Percentiles rank a stretch among this genome's conserved stretches.
Conservation (phyloP, 2,888 invertebrate species). For the Dugesia japonica region DNA sequence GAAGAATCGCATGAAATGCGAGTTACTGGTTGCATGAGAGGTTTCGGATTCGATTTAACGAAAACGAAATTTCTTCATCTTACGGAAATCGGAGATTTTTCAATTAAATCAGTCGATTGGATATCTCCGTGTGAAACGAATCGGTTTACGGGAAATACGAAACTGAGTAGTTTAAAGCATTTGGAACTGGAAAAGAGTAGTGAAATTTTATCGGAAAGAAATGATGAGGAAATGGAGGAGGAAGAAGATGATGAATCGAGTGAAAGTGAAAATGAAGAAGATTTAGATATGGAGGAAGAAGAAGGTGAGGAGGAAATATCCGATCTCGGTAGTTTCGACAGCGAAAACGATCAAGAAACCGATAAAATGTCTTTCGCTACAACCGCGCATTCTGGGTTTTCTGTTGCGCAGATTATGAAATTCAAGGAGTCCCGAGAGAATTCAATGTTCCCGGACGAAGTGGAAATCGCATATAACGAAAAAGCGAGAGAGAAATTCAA, state of each 20-base stretch:
- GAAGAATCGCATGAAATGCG: not conserved
- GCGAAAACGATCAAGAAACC: not conserved
- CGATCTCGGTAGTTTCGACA: not conserved
- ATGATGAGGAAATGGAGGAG: not conserved
- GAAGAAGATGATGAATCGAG: not conserved
- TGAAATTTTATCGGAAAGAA: not conserved
- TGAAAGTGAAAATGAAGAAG: not conserved
- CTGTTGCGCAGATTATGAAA: constrained; percentile 25
- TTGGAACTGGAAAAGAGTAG: too few relatives aligned
- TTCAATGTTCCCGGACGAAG: constrained; percentile 28
- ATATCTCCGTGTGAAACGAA: not conserved
- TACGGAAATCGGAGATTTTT: not conserved
- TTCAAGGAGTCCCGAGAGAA: constrained; percentile 24
- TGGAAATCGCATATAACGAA: not conserved
- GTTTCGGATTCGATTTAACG: not conserved
- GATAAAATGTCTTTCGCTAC: not conserved
- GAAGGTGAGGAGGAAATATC: not conserved
- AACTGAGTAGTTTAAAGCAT: not conserved
- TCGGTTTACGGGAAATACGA: not conserved
- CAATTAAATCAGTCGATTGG: not conserved
- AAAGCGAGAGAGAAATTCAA: constrained; percentile 20
- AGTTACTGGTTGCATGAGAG: not conserved
- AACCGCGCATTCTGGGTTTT: not conserved
- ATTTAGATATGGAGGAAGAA: not conserved
- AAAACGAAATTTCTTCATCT: not conserved